These are phyloP conservation scores for Leuciscus waleckii DNA, from an alignment of 2,797 vertebrate genomes.

Conservation along the genomic window DNA sequence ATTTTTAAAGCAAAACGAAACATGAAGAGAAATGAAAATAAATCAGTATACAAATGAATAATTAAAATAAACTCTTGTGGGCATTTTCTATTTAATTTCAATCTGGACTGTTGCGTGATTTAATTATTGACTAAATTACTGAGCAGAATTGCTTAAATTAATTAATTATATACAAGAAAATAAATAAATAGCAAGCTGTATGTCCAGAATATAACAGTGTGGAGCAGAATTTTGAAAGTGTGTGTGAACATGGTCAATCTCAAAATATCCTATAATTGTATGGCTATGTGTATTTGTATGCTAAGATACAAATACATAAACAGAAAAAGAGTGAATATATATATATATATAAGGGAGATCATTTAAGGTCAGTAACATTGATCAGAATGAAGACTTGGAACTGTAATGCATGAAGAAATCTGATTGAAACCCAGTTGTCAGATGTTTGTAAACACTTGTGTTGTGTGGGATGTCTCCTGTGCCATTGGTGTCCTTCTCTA, in stretches of 20 bases:
- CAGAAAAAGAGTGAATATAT: neutral
- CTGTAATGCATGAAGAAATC: neutral
- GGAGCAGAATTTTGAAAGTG: no score
- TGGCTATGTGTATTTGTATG: neutral
- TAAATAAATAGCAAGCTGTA: neutral
- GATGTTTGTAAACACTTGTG: constrained; percentile 49
- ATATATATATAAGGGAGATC: neutral
- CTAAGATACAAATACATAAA: neutral
- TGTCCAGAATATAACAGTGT: neutral
- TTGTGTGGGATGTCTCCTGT: neutral
- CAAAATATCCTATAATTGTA: neutral
- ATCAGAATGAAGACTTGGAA: neutral
- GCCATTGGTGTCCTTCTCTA: neutral
- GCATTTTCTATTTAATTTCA: neutral
- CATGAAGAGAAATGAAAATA: neutral
- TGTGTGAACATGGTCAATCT: neutral
- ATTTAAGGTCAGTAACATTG: neutral
- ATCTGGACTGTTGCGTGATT: neutral
- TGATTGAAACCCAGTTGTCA: neutral
- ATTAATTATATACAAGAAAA: neutral
- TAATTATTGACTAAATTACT: neutral
- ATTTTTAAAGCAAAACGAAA: neutral
- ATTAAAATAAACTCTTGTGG: neutral
- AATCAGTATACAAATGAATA: neutral
- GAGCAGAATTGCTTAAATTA: neutral